Evolutionary conservation across 2,797 vertebrate genomes (phyloP).

Genomic region (Tokudaia muenninki): DNA sequence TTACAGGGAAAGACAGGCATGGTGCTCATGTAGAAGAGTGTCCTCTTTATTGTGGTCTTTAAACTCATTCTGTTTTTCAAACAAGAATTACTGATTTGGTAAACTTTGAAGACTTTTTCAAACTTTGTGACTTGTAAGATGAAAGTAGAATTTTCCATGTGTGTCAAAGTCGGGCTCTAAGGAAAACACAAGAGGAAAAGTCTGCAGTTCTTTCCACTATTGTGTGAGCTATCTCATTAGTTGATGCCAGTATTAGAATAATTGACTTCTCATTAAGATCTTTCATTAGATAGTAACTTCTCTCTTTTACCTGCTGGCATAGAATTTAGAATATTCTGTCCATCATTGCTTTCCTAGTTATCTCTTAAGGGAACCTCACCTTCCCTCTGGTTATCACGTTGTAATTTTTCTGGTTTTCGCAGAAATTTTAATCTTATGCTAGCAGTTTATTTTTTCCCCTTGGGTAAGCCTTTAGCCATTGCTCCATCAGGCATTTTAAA

Average conservation of each 20-base stretch:
- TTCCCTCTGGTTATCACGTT: conserved; percentile 21
- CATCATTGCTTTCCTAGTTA: conserved; percentile 36
- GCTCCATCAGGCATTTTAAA: conserved; percentile 46
- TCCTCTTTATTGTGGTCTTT: neutral
- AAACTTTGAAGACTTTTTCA: conserved; percentile 38
- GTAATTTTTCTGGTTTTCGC: conserved; percentile 48
- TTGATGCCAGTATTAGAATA: conserved; percentile 21
- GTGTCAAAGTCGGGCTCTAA: neutral
- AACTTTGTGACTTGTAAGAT: conserved; percentile 41
- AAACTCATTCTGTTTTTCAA: neutral
- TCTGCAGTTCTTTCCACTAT: neutral
- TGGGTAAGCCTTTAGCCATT: conserved; percentile 35
- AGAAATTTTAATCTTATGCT: conserved; percentile 66
- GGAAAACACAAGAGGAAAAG: conserved; percentile 29
- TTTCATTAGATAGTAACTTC: conserved; percentile 55
- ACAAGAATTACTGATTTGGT: neutral
- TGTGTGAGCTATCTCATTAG: conserved; percentile 42
- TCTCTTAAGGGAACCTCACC: conserved; percentile 52
- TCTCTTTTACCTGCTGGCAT: conserved; percentile 22
- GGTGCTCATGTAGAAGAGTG: fast-evolving
- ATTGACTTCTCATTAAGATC: conserved; percentile 70
- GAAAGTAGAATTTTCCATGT: conserved; percentile 31
- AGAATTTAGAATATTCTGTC: conserved; percentile 36
- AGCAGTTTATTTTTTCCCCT: conserved; percentile 40
- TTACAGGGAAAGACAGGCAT: neutral